phyloP scores from a whole-genome alignment of 1,140 invertebrate species.

The Teleogryllus occipitalis region DNA sequence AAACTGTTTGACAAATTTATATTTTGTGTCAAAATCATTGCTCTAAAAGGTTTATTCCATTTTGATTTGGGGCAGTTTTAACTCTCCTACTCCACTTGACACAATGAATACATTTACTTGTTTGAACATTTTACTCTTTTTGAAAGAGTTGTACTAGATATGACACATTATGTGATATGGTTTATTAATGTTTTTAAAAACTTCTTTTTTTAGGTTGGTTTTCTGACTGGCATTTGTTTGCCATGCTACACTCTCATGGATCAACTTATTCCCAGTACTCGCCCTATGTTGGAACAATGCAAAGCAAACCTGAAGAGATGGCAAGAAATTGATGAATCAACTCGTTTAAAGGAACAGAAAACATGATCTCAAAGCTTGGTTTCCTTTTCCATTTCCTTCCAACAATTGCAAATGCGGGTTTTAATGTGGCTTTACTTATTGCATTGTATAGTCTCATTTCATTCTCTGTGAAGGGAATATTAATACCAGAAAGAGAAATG shows the following conservation, averaged over 20 bases:
- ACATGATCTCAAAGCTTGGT: not conserved
- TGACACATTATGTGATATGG: not conserved
- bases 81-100: not conserved
- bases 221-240: slow-evolving; percentile 68
- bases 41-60: too few species aligned
- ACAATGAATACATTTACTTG: not conserved
- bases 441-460: not conserved
- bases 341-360: slow-evolving; percentile 10
- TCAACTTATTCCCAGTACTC: slow-evolving; percentile 58
- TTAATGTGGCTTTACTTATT: not conserved
- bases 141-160: not conserved
- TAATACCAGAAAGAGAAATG: not conserved
- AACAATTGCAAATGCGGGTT: not conserved
- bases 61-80: too few species aligned
- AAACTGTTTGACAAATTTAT: too few species aligned
- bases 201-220: slow-evolving; percentile 52
- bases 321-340: slow-evolving; percentile 39
- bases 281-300: slow-evolving; percentile 60
- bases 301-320: slow-evolving; percentile 48
- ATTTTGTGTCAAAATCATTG: too few species aligned
- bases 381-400: not conserved
- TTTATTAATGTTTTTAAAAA: slow-evolving; percentile 1
- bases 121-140: not conserved
- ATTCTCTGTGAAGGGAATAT: not conserved
- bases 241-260: slow-evolving; percentile 67